phyloP scores from a whole-genome alignment of 2,888 invertebrate species.

The Amphipoea oculea region DNA sequence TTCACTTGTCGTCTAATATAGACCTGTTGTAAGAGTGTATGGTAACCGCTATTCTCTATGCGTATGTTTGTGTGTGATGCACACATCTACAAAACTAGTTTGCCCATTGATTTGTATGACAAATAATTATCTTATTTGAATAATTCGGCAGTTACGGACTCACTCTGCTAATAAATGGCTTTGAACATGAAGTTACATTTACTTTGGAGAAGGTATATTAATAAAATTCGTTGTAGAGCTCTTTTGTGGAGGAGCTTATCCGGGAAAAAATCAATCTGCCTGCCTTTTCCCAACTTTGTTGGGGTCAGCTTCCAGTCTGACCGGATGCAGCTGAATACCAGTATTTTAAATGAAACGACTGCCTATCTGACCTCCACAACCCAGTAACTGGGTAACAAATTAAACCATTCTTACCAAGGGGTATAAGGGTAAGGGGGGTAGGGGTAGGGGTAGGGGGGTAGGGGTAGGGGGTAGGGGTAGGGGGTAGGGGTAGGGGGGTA shows the following conservation, averaged over 20 bases:
- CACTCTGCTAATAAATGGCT: constrained; percentile 69
- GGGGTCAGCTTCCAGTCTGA: not conserved
- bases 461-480: no score
- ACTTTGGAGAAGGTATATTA: constrained; percentile 59
- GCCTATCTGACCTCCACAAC: no score
- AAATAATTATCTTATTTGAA: constrained; percentile 81
- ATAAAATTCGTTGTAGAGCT: no score
- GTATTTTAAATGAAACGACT: no score
- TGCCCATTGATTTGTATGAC: constrained; percentile 75
- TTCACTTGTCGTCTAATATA: not conserved
- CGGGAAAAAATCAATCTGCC: no score
- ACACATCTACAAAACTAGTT: constrained; percentile 67
- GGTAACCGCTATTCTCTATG: not conserved
- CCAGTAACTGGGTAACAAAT: no score
- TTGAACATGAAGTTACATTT: constrained; percentile 25
- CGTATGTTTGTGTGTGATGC: constrained; percentile 11
- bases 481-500: no score
- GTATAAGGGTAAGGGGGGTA: no score
- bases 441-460: no score
- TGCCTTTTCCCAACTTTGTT: not conserved
- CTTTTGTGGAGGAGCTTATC: no score
- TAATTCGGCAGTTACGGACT: constrained; percentile 79
- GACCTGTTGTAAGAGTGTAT: not conserved
- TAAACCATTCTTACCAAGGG: no score
- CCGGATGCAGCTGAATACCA: no score